Conservation (phyloP, 1,140 invertebrate genomes). For the Reticulitermes speratus region DNA sequence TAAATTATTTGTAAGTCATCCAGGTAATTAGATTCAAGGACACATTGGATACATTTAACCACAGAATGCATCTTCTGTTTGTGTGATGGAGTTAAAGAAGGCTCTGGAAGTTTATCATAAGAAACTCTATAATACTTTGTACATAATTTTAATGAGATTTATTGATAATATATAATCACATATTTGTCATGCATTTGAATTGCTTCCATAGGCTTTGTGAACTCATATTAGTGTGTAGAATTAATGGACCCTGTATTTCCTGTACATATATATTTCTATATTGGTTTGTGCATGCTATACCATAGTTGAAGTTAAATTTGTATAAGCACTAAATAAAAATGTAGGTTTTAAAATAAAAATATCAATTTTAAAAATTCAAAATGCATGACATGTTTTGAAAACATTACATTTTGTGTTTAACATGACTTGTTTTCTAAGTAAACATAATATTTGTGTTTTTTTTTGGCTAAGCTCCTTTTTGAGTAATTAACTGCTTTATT, state of each 20-base stretch:
- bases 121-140: neutral
- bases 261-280: neutral
- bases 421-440: neutral
- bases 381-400: neutral
- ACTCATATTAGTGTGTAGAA: neutral
- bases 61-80: neutral
- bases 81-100: neutral
- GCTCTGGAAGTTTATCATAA: neutral
- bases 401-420: neutral
- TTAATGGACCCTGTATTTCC: neutral
- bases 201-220: constrained; percentile 10
- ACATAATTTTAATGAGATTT: neutral
- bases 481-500: too few relatives aligned
- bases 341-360: neutral
- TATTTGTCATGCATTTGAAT: neutral
- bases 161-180: neutral
- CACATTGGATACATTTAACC: neutral
- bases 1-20: too few relatives aligned
- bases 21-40: neutral
- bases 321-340: neutral
- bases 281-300: neutral
- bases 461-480: too few relatives aligned
- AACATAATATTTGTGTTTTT: too few relatives aligned
- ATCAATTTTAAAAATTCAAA: neutral
- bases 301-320: neutral